Base-by-base conservation (phyloP, 2,113 vertebrate genomes). In the Hiodon alosoides region DNA sequence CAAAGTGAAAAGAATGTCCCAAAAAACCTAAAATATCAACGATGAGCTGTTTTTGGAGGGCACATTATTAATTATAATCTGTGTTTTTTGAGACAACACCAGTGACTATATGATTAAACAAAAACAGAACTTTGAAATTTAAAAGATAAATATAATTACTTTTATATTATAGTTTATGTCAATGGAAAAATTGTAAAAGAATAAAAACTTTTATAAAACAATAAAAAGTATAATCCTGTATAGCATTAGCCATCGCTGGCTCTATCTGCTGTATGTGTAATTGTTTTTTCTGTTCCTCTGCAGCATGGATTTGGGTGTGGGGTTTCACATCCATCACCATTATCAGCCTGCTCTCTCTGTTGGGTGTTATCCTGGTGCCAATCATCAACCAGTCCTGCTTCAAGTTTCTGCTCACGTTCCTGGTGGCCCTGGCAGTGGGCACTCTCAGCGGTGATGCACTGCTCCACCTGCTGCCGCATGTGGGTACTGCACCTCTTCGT, bases 311-410 rank as follows among this genome's bases (percentile, higher is more conserved):
- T 74, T 99, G 97, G 97, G 81, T 96, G 78, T 99, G 93, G 90
- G 96, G 97, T 71, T 93, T 99, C 78, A 90, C 97, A 83, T 98
- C 97, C 76, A 97, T 99, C 93, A 98, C 97, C 74, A 94, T 97
- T 86, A 99, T 99, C 87, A 98, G 96, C 88, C 93, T 99, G 82
- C 93, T 99, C 74, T 98, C 97, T 77, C 90, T 99, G 86, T 92
- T 99, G 77, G 97, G 97, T 0, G 95, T 99, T 81, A 89, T 98
- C 71, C 90, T 99, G 79, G 90, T 99, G 77, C 97, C 97, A 81
- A 95, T 99, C 83, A 95, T 98, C 88, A 96, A 98, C 77, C 97
- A 99, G 80, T 92, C 93, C 86, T 99, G 95, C 92, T 99, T 99
- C 90, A 98, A 98, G 89, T 99, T 96, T 85, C 94, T 99, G 79